Evolutionary conservation across 2,797 vertebrate genomes (phyloP).

Genomic region (Hydrophis major): DNA sequence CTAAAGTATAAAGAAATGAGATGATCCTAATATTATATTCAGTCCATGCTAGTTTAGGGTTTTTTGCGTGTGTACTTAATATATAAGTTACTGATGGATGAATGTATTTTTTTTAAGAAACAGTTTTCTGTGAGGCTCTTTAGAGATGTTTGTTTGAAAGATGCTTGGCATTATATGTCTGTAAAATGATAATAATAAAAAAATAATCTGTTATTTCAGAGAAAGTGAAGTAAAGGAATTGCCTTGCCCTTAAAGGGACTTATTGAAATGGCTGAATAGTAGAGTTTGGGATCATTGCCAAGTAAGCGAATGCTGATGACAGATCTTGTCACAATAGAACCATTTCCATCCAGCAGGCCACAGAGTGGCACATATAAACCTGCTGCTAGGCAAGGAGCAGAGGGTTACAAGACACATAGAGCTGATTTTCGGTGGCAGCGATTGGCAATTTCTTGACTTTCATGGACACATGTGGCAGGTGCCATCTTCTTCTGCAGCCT

Average conservation of each 20-base stretch:
- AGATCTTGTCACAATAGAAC: background rate
- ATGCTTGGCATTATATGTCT: background rate
- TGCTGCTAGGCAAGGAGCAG: background rate
- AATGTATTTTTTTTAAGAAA: background rate
- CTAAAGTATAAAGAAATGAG: background rate
- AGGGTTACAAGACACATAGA: background rate
- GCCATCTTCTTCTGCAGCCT: background rate
- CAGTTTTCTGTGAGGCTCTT: background rate
- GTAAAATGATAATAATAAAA: background rate
- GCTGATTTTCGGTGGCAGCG: background rate
- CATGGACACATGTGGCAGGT: background rate
- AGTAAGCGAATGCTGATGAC: background rate
- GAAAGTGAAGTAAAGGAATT: background rate
- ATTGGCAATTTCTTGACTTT: background rate
- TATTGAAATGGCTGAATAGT: background rate
- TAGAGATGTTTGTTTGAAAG: background rate
- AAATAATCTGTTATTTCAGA: background rate
- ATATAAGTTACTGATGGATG: background rate
- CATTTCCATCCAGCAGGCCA: background rate
- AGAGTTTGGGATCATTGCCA: background rate
- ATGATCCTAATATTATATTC: background rate
- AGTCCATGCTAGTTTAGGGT: background rate
- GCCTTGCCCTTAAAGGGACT: background rate
- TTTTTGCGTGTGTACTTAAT: no score
- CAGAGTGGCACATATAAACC: background rate